These are phyloP conservation scores for Vollenhovia emeryi DNA, from an alignment of 1,140 invertebrate species.

Conservation along the genomic window DNA sequence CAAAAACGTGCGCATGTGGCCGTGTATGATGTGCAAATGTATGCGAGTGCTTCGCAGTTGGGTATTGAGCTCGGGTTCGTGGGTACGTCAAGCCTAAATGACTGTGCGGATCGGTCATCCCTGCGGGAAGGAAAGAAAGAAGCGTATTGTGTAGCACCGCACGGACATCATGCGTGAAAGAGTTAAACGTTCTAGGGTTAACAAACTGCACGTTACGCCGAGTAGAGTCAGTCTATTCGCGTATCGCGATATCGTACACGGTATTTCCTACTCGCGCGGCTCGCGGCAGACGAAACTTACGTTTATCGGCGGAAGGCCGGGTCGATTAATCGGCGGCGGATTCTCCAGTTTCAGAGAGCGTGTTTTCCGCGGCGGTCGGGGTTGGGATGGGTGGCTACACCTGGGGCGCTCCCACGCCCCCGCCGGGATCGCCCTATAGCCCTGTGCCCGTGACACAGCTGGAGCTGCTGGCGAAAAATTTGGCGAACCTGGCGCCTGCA, in stretches of 20 bases:
- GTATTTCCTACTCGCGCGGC: neutral
- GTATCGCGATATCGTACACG: slow-evolving; percentile 10
- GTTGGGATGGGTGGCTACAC: slow-evolving; percentile 86
- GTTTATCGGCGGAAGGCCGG: slow-evolving; percentile 8
- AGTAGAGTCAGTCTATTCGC: neutral
- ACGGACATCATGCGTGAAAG: neutral
- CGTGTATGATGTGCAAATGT: neutral
- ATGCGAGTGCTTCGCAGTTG: too few species aligned
- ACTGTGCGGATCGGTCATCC: neutral
- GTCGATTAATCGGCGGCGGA: slow-evolving; percentile 68
- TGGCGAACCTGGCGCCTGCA: slow-evolving; percentile 79
- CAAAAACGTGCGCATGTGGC: neutral
- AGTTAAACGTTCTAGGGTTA: neutral
- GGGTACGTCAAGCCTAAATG: neutral
- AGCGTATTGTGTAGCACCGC: neutral
- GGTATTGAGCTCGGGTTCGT: neutral
- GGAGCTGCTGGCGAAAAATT: slow-evolving; percentile 86
- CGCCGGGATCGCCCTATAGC: slow-evolving; percentile 89
- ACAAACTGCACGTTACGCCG: slow-evolving; percentile 2
- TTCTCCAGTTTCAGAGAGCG: slow-evolving; percentile 88
- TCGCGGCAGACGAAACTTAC: neutral
- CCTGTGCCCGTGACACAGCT: slow-evolving; percentile 88
- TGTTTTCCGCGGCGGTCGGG: slow-evolving; percentile 87
- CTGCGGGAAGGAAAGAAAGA: neutral
- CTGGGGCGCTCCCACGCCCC: slow-evolving; percentile 89